Base-by-base conservation (phyloP, 2,113 vertebrate species). In the Tenrec ecaudatus region DNA sequence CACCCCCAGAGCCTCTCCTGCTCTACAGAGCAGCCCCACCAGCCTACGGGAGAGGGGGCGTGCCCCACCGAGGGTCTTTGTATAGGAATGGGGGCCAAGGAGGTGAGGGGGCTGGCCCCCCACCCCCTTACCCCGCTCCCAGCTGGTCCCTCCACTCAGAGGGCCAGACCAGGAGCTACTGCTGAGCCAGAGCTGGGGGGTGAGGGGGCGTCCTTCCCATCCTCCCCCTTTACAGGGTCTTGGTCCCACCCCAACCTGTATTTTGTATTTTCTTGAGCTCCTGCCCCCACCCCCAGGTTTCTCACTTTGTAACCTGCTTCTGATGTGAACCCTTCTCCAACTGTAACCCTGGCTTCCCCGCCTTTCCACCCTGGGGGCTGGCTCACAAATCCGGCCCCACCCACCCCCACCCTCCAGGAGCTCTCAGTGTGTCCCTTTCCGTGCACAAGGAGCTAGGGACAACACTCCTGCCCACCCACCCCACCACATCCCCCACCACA, bases 131-230 rank as follows among this genome's bases (percentile, higher is more conserved):
- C 76, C 97, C 98, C 2, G 98, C 97, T n/a, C 97, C 98, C 78
- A 98, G 97, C 86, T 98, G 98, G 98, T 98, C 98, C 12, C 96
- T 98, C 62, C 98, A 98, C 78, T 97, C 98, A 16, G 98, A 98
- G 94, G 98, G 98, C 66, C 98, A 98, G 94, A 98, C 98, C 2
- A 96, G 97, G 66, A 98, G 98, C 97, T 98, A 98, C 95, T 98
- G 98, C 96, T 98, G 96, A 98, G 82, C 66, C 20, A 25, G 79
- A 60, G 73, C 87, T n/a, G 40, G 60, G 60, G 47, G 47, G 40
- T 40, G 40, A n/a, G 77, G 77, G 53, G 12, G 25, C 93, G 27
- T 78, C 36, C 75, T 83, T 16, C 76, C 58, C 38, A 33, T 36
- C 66, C 31, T 78, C 17, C 2, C 68, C 53, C 4, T 71, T 53